Base-by-base conservation (phyloP, 2,113 vertebrate species). In the Otocyon megalotis region DNA sequence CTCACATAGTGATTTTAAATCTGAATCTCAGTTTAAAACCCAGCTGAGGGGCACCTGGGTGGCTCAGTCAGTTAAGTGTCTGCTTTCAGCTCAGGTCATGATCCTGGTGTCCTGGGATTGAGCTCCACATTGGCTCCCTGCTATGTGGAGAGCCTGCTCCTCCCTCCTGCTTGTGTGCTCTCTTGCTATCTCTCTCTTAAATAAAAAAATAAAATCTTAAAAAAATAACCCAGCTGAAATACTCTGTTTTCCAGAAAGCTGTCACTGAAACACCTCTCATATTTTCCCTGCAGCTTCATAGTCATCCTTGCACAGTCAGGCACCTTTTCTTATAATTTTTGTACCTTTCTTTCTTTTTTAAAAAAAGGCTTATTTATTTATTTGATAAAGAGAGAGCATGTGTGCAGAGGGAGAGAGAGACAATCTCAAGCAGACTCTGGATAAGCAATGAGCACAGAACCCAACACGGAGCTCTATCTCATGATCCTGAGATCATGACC, bases 231-330 rank as follows among this genome's bases (percentile, higher is more conserved):
- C 77, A 85, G 32, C 63, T 69, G 58, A 81, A 85, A 79, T 56
- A 14, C 14, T 53, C 69, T 28, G 0, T 88, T 77, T 15, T 80
- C 24, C 43, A 24, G 20, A 85, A 86, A 56, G 3, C 12, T 54
- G 0, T 37, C 48, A 10, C 30, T 35, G 56, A 22, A 37, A 62
- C 16, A 37, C 79, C 20, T 65, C 12, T 53, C 32, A 8, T 3
- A 24, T 22, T 0, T 14, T 83, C 32, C 26, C 53, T 71, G 2
- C 8, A 11, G 22, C 43, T 5, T 24, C 1, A 26, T 3, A 30
- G 9, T 6, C 10, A 0, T 48, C 13, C 13, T 0, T 16, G 60
- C 8, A 30, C 15, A 24, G n/a, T 17, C 60, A 77, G 20, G 0
- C 3, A 17, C 2, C 1, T 60, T 84, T 79, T 72, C 48, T 76